phyloP scores from a whole-genome alignment of 2,797 vertebrate genomes.

The Triplophysa bombifrons region DNA sequence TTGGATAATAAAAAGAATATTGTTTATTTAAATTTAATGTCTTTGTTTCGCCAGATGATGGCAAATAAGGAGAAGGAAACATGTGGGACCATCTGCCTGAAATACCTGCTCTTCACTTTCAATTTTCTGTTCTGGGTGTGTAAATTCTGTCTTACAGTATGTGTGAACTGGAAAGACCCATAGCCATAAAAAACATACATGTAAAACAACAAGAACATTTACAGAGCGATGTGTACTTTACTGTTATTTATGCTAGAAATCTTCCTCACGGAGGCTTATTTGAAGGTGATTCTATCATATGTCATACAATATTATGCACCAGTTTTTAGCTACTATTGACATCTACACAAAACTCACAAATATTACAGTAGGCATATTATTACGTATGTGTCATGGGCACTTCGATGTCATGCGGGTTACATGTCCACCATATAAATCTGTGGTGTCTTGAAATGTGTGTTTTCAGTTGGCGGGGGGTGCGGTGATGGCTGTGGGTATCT shows the following conservation, averaged over 20 bases:
- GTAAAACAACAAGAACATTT: too few species aligned
- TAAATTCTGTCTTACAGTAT: constrained; percentile 25
- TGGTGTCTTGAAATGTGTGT: neutral
- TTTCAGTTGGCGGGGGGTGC: constrained; percentile 89
- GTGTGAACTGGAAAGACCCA: neutral
- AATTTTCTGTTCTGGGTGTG: constrained; percentile 98
- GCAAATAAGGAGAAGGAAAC: constrained; percentile 83
- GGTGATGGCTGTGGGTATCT: constrained; percentile 92
- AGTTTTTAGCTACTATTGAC: too few species aligned
- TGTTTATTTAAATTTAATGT: neutral
- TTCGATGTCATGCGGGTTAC: too few species aligned
- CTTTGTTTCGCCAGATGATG: constrained; percentile 70
- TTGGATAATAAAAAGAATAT: neutral
- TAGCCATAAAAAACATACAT: neutral
- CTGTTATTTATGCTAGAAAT: too few species aligned
- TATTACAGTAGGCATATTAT: too few species aligned
- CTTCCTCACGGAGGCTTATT: too few species aligned
- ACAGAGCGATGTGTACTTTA: too few species aligned
- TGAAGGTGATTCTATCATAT: too few species aligned
- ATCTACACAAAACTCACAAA: neutral
- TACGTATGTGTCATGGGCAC: too few species aligned
- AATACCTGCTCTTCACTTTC: constrained; percentile 93
- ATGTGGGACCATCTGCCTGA: constrained; percentile 91
- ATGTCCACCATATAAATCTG: neutral
- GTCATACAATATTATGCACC: too few species aligned